These are phyloP conservation scores for Bacillus rossius DNA, from an alignment of 1,140 invertebrate species.

Conservation along the genomic window DNA sequence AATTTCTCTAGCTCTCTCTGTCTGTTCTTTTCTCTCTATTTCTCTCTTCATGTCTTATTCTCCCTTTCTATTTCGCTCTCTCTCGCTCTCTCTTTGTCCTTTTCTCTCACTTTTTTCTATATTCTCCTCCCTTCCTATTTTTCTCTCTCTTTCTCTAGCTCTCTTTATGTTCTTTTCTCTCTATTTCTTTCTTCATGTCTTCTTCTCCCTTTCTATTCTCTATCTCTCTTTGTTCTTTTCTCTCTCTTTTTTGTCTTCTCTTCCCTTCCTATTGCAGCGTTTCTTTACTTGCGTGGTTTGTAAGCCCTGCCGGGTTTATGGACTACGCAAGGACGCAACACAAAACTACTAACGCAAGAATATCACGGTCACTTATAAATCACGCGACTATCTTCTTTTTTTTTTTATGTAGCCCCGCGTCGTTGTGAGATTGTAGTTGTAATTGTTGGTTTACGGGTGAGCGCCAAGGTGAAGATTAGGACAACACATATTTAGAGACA, in stretches of 20 bases:
- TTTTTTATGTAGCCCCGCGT: no score
- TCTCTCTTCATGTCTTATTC: not conserved
- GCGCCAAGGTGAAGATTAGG: no score
- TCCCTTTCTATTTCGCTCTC: not conserved
- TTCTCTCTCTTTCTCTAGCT: not conserved
- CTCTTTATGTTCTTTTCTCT: not conserved
- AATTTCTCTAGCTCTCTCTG: not conserved
- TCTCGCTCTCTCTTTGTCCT: constrained; percentile 1
- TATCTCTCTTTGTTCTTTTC: no score
- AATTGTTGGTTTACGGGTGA: no score
- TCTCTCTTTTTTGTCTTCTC: not conserved
- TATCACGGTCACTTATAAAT: no score
- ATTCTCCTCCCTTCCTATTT: no score
- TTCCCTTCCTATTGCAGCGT: not conserved
- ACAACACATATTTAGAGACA: no score
- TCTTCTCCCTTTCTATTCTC: no score
- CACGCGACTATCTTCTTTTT: no score
- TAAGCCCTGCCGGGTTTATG: not conserved
- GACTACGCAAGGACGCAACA: not conserved
- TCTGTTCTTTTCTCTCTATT: not conserved
- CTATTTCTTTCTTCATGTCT: no score
- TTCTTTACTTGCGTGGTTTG: not conserved
- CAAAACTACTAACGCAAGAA: no score
- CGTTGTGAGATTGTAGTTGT: no score
- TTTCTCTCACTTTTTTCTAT: constrained; percentile 7